Conservation (phyloP, 2,888 invertebrate species). For the Teleogryllus oceanicus region DNA sequence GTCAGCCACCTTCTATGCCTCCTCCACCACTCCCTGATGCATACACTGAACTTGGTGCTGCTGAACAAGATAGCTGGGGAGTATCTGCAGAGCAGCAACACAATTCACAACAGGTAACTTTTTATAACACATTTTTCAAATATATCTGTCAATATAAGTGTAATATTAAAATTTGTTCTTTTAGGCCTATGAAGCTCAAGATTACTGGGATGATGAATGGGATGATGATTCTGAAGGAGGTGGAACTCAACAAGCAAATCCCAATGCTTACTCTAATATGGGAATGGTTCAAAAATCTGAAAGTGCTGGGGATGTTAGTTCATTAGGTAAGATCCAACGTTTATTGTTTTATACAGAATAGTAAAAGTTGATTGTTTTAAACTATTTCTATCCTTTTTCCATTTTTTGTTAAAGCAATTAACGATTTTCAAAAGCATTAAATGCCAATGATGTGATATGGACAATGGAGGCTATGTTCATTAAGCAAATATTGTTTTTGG, state of each 20-base stretch:
- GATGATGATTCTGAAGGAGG: conserved; percentile 81
- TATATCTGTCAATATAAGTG: neutral
- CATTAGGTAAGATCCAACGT: conserved; percentile 35
- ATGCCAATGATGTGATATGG: no score
- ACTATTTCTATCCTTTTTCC: no score
- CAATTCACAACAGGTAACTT: neutral
- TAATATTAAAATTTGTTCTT: neutral
- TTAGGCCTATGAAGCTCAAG: conserved; percentile 49
- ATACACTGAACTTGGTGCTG: conserved; percentile 33
- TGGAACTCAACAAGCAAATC: conserved; percentile 47
- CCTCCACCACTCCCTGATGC: conserved; percentile 41
- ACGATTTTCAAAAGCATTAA: no score
- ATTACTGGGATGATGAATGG: conserved; percentile 84
- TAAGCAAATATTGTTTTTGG: no score
- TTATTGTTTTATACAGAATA: neutral
- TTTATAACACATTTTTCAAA: no score
- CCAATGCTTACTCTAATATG: neutral
- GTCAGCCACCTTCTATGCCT: conserved; percentile 42
- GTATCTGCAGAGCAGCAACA: conserved; percentile 35
- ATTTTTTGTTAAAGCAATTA: no score
- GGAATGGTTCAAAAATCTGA: conserved; percentile 32
- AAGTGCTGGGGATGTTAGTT: conserved; percentile 41
- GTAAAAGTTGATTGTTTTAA: no score
- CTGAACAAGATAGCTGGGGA: conserved; percentile 33
- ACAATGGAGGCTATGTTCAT: no score